Base-by-base conservation (phyloP, 2,888 invertebrate genomes). In the Scaeva pyrastri region DNA sequence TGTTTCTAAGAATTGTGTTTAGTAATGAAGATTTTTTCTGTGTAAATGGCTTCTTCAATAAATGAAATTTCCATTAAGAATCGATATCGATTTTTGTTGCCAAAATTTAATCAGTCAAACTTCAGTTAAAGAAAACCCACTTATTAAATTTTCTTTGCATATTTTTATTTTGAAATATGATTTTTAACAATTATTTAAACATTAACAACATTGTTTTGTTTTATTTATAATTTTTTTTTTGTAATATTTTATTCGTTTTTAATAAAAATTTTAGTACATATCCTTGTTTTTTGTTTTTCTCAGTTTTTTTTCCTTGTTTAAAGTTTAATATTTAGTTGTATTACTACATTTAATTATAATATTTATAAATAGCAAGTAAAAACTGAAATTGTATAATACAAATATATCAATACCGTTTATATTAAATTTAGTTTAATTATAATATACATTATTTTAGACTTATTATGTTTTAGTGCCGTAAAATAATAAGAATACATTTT, bases 111-210 rank as follows among this genome's bases (percentile, higher is more conserved):
- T n/a, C n/a, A n/a, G n/a, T n/a, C n/a, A 26, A 26, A 6, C 26
- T 4, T 26, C 26, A 26, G 26, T 12, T 5, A 4, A 41, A 14
- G 14, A 45, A 75, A 36, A 7, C 4, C 43, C 23, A 50, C 16
- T 23, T 6, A 36, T 52, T 45, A 71, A 52, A 41, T 82, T 58
- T 87, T 81, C 84, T 88, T 89, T 88, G 88, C 87, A 88, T 89
- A 88, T 88, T 89, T 31, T 89, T 88, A 88, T 89, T 89, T 89
- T 89, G 88, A 88, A 88, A 88, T 88, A 89, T 89, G 90, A 90
- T 91, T 91, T 90, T 92, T 92, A 92, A 92, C 92, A 92, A 92
- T 91, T 91, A 91, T 90, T 92, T 92, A 91, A 92, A 92, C 92
- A 92, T 92, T 92, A 92, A 92, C 92, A 92, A 92, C 91, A 91